Conservation (phyloP, 1,140 invertebrate species). For the Diorhabda sublineata region DNA sequence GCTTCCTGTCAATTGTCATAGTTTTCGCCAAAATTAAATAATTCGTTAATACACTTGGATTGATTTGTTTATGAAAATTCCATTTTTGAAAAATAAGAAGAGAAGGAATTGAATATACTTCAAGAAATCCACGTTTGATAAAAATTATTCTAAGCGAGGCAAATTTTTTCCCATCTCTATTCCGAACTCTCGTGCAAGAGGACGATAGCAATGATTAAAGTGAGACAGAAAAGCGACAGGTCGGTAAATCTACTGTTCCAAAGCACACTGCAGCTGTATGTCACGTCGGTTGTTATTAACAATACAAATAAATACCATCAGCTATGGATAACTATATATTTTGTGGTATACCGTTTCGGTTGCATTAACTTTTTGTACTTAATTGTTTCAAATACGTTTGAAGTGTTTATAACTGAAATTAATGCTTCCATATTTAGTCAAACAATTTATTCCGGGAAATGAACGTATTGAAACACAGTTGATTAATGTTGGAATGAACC, state of each 20-base stretch:
- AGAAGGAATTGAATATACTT: too few species aligned
- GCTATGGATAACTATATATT: background rate
- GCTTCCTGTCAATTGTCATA: too few species aligned
- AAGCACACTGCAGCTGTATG: conserved; percentile 21
- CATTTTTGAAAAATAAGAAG: too few species aligned
- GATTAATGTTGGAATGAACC: too few species aligned
- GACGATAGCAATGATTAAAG: conserved; percentile 8
- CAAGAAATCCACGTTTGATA: too few species aligned
- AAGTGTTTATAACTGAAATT: background rate
- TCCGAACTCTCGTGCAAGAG: conserved; percentile 8
- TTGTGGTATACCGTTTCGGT: background rate
- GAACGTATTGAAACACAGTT: too few species aligned
- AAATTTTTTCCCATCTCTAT: conserved; percentile 1
- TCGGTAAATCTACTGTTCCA: conserved; percentile 23
- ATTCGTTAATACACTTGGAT: too few species aligned
- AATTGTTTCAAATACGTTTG: background rate
- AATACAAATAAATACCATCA: conserved; percentile 20
- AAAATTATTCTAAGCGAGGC: too few species aligned
- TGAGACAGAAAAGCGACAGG: conserved; percentile 11
- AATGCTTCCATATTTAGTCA: too few species aligned
- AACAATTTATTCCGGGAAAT: too few species aligned
- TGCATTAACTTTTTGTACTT: conserved; percentile 1
- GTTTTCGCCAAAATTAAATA: too few species aligned
- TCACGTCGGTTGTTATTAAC: conserved; percentile 23
- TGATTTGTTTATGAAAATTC: too few species aligned